Evolutionary conservation across 2,888 invertebrate genomes (phyloP).

Genomic region (Diarsia mendica): DNA sequence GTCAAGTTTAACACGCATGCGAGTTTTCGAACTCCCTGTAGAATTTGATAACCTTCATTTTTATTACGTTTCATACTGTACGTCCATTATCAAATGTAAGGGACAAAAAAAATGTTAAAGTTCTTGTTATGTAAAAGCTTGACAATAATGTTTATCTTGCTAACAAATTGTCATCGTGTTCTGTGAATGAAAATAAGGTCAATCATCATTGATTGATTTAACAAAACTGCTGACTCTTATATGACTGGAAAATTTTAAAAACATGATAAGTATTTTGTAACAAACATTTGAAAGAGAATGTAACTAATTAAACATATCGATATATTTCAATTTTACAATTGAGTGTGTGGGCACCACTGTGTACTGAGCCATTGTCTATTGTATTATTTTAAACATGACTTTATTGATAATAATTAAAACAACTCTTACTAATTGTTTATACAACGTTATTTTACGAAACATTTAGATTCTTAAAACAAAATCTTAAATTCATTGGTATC

Average conservation of each 20-base stretch:
- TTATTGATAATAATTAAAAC: constrained; percentile 23
- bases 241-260: constrained; percentile 6
- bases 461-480: constrained; percentile 48
- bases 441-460: constrained; percentile 31
- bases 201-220: not conserved
- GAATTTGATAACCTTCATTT: constrained; percentile 35
- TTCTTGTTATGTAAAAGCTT: not conserved
- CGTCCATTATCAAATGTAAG: constrained; percentile 20
- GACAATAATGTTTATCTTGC: not conserved
- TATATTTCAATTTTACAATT: constrained; percentile 8
- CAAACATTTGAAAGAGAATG: constrained; percentile 27
- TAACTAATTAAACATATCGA: not conserved
- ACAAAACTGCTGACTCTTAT: constrained; percentile 1
- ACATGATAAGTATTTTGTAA: not conserved
- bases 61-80: constrained; percentile 33
- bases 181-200: not conserved
- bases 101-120: not conserved
- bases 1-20: constrained; percentile 41
- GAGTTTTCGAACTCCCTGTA: constrained; percentile 17
- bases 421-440: constrained; percentile 17
- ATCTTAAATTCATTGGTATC: constrained; percentile 65
- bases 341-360: constrained; percentile 44
- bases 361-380: constrained; percentile 42
- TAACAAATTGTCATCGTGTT: not conserved
- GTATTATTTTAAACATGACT: not conserved